Evolutionary conservation across 2,797 vertebrate genomes (phyloP).

Genomic region (Ataeniobius toweri): DNA sequence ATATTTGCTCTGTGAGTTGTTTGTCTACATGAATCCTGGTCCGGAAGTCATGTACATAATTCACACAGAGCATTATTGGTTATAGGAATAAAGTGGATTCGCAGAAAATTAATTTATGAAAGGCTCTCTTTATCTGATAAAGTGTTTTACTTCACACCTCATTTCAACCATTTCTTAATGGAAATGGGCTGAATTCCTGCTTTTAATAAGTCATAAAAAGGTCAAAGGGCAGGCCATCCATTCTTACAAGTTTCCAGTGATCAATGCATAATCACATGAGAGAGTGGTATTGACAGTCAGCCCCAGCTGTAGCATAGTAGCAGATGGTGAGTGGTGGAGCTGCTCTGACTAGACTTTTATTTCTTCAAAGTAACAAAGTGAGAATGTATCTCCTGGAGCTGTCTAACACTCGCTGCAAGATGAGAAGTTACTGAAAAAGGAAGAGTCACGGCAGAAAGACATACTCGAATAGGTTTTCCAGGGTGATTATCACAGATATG

Average conservation of each 20-base stretch:
- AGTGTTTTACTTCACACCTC: constrained; percentile 19
- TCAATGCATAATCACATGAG: constrained; percentile 20
- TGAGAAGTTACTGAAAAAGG: constrained; percentile 10
- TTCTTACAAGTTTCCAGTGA: constrained; percentile 16
- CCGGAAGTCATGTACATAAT: too few relatives aligned
- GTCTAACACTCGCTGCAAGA: constrained; percentile 14
- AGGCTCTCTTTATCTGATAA: constrained; percentile 40
- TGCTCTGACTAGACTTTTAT: constrained; percentile 41
- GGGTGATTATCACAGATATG: constrained; percentile 19
- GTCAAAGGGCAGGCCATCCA: constrained; percentile 22
- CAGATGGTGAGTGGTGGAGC: constrained; percentile 43
- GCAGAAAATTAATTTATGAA: constrained; percentile 65
- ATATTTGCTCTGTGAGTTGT: not conserved
- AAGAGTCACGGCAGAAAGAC: constrained; percentile 19
- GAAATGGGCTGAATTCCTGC: not conserved
- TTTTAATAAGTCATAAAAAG: constrained; percentile 19
- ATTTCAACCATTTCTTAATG: constrained; percentile 4
- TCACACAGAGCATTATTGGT: not conserved
- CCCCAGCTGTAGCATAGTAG: not conserved
- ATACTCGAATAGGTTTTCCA: constrained; percentile 16
- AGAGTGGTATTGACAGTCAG: not conserved
- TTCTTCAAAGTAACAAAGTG: constrained; percentile 45
- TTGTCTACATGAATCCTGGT: not conserved
- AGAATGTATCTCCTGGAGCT: constrained; percentile 33
- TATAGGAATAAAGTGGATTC: not conserved